These are phyloP conservation scores for Alosa alosa DNA, from an alignment of 2,113 vertebrate species.

Conservation along the genomic window DNA sequence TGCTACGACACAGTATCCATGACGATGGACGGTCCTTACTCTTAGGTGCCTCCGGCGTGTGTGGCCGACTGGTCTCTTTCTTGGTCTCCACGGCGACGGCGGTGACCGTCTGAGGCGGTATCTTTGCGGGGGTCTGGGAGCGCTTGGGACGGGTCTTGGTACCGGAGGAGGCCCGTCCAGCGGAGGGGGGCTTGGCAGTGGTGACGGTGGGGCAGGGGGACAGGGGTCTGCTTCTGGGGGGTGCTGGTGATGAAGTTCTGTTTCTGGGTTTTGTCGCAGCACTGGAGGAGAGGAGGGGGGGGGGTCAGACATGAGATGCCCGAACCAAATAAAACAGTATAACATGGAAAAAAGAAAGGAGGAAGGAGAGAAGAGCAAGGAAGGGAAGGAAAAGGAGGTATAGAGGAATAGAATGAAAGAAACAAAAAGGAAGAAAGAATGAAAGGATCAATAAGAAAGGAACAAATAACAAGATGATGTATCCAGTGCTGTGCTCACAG, in stretches of 20 bases:
- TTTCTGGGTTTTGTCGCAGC: constrained; percentile 76
- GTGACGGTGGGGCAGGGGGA: constrained; percentile 72
- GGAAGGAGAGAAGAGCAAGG: not conserved
- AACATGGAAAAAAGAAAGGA: not conserved
- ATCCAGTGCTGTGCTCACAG: not conserved
- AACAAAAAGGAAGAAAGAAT: not conserved
- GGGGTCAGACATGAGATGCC: not conserved
- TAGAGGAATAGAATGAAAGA: not conserved
- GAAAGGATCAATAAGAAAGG: not conserved
- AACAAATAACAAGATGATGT: not conserved
- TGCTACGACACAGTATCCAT: constrained; percentile 16
- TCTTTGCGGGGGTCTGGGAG: constrained; percentile 66
- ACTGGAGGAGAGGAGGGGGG: constrained; percentile 16
- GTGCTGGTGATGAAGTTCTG: constrained; percentile 79
- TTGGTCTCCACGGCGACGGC: constrained; percentile 68
- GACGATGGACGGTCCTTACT: constrained; percentile 54
- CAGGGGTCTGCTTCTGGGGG: constrained; percentile 75
- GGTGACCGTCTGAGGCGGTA: constrained; percentile 59
- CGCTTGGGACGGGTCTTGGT: constrained; percentile 78
- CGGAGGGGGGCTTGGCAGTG: constrained; percentile 65
- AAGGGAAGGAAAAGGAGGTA: not conserved
- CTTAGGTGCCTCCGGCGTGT: constrained; percentile 58
- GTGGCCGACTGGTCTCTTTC: constrained; percentile 40
- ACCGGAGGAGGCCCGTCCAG: constrained; percentile 67
- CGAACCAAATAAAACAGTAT: not conserved